phyloP scores from a whole-genome alignment of 30 jellyfish, hydroid and myxozoan genomes.

The Chrysaora quinquecirrha region DNA sequence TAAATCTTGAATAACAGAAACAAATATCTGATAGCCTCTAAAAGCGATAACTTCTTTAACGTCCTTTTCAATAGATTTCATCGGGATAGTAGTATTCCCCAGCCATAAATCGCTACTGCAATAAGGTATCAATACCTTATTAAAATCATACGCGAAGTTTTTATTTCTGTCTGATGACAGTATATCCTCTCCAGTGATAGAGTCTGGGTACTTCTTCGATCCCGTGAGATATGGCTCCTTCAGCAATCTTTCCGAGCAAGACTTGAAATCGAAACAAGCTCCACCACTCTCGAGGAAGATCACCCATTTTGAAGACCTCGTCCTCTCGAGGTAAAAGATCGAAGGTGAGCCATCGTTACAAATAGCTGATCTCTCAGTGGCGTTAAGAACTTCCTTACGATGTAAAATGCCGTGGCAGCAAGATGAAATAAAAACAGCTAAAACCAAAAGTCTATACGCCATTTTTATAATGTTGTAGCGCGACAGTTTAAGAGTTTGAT shows the following conservation, averaged over 20 bases:
- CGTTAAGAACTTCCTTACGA: conserved; percentile 18
- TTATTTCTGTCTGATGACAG: conserved; percentile 39
- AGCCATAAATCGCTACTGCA: conserved; percentile 98
- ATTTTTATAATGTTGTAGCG: no score
- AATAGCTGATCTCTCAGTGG: conserved; percentile 46
- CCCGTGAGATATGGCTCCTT: conserved; percentile 69
- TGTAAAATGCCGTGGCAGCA: not conserved
- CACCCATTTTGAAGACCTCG: conserved; percentile 71
- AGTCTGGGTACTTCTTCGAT: conserved; percentile 53
- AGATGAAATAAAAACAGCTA: no score
- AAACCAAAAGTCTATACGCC: no score
- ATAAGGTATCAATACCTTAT: conserved; percentile 75
- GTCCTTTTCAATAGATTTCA: not conserved
- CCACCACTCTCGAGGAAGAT: conserved; percentile 97
- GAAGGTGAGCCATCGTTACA: conserved; percentile 83
- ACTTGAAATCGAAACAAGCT: conserved; percentile 56
- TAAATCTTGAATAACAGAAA: conserved; percentile 57
- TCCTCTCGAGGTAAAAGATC: conserved; percentile 66
- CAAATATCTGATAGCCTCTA: conserved; percentile 65
- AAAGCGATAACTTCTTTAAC: conserved; percentile 22
- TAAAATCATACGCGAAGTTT: conserved; percentile 36
- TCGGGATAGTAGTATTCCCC: conserved; percentile 50
- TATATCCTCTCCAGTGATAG: conserved; percentile 49
- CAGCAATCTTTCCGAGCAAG: conserved; percentile 49
- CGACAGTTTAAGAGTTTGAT: no score